Evolutionary conservation across 2,113 vertebrate genomes (phyloP).

Genomic region (Semnopithecus entellus): DNA sequence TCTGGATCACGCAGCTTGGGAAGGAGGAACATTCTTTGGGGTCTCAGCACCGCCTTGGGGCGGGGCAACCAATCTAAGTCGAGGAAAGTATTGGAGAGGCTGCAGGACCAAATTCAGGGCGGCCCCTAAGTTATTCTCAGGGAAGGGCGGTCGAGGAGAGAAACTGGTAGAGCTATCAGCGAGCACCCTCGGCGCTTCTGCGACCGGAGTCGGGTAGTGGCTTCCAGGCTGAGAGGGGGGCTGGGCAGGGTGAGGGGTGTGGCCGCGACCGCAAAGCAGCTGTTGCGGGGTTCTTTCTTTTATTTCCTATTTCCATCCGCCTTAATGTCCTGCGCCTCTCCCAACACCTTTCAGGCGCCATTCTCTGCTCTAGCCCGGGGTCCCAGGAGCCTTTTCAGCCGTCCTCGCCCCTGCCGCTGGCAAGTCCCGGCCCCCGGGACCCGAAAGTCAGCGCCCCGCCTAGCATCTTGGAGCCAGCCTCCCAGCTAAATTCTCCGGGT

Average conservation of each 20-base stretch:
- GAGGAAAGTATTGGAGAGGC: not conserved
- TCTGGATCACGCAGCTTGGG: not conserved
- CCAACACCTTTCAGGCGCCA: slow-evolving; percentile 34
- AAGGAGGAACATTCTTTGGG: not conserved
- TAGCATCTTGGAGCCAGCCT: not conserved
- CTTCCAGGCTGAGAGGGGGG: not conserved
- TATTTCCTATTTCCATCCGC: not conserved
- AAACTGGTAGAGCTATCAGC: not conserved
- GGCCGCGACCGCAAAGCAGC: not conserved
- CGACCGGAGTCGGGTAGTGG: not conserved
- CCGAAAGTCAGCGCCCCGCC: fast-evolving
- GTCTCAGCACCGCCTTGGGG: not conserved
- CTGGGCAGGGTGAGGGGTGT: not conserved
- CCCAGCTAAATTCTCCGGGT: not conserved
- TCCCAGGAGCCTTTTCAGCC: not conserved
- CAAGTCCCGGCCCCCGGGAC: not conserved
- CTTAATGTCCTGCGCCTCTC: not conserved
- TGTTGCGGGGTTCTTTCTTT: not conserved
- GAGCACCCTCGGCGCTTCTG: fast-evolving
- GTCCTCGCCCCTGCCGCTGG: not conserved
- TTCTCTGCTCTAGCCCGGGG: not conserved
- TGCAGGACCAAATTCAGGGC: not conserved
- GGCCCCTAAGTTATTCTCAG: not conserved
- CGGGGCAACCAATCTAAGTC: not conserved
- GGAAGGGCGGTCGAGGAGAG: not conserved